These are phyloP conservation scores for Hippocampus kuda DNA, from an alignment of 2,797 vertebrate species.

Conservation along the genomic window DNA sequence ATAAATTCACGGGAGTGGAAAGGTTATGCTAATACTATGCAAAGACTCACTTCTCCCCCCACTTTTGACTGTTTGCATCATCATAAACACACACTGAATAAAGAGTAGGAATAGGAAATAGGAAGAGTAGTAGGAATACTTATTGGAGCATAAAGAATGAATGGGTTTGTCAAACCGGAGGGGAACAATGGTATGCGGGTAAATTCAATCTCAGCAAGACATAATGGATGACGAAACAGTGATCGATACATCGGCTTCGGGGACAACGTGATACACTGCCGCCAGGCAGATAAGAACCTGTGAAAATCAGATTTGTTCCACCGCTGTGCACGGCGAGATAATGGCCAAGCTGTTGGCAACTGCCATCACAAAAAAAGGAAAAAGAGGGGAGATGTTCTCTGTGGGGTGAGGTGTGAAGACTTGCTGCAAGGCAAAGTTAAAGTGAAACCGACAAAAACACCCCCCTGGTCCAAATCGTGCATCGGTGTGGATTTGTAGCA, in stretches of 20 bases:
- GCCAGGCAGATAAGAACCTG: constrained; percentile 17
- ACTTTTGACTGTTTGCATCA: constrained; percentile 13
- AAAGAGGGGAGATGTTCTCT: background rate
- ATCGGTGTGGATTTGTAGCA: background rate
- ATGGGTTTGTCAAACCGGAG: constrained; percentile 11
- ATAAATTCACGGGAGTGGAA: constrained; percentile 47
- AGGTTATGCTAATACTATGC: constrained; percentile 39
- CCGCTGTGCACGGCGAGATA: constrained; percentile 4
- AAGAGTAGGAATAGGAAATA: background rate
- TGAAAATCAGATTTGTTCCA: constrained; percentile 4
- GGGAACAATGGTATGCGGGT: background rate
- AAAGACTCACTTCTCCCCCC: constrained; percentile 29
- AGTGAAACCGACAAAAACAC: constrained; percentile 4
- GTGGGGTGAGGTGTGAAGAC: constrained; percentile 24
- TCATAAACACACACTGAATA: constrained; percentile 14
- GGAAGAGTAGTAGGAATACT: constrained; percentile 1
- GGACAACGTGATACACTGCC: constrained; percentile 3
- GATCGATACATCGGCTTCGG: constrained; percentile 35
- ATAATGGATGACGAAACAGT: background rate
- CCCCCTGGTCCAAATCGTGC: background rate
- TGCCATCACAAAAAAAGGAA: constrained; percentile 3
- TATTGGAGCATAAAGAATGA: constrained; percentile 8
- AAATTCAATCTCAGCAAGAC: background rate
- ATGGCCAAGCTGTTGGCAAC: constrained; percentile 28
- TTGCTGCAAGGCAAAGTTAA: constrained; percentile 15